Base-by-base conservation (phyloP, 1,140 invertebrate species). In the Chironomus striatipennis region DNA sequence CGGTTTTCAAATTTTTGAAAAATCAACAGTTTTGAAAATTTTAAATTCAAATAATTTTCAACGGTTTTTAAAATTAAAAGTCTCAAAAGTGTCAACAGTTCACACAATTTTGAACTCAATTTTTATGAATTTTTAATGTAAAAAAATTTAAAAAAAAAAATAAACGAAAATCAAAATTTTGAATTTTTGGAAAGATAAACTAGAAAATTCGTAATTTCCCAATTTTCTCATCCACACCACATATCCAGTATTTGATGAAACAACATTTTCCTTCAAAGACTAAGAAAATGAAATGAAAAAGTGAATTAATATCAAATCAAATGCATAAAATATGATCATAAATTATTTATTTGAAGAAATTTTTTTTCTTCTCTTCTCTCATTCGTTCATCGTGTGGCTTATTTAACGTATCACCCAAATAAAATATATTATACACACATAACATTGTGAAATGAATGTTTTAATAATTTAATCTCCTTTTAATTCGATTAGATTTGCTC, bases 291-390 rank as follows among this genome's bases (percentile, higher is more conserved):
- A 18, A 20, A 70, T 20, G 10, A 70, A 70, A 70, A 70, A 18
- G 20, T 70, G 65, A 70, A 70, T 70, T 70, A 70, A 70, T 9
- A 70, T 70, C 65, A 70, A 70, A 70, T 70, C 65, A 70, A 70
- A 70, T 70, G 18, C 17, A 70, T 70, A 21, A 70, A 70, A 70
- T 21, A 70, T 21, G 65, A 18, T 18, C 65, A 70, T 70, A 70
- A 70, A 70, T 70, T 18, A 70, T 70, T 18, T 18, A 70, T 21
- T 21, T 34, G 24, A 34, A 34, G 24, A 34, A 5, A 34, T 34
- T 34, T 34, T 34, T 34, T 2, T 57, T 57, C 65, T n/a, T 17
- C 65, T 70, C 17, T 70, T 9, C 9, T 70, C 20, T 20, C 10
- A 2, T 5, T 34, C 24, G 5, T 34, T 34, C 24, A 34, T 34